A percentile compares a stretch with the other conserved stretches of the same genome.
phyloP scores from a whole-genome alignment of 2,888 invertebrate genomes.

The Galeruca laticollis region DNA sequence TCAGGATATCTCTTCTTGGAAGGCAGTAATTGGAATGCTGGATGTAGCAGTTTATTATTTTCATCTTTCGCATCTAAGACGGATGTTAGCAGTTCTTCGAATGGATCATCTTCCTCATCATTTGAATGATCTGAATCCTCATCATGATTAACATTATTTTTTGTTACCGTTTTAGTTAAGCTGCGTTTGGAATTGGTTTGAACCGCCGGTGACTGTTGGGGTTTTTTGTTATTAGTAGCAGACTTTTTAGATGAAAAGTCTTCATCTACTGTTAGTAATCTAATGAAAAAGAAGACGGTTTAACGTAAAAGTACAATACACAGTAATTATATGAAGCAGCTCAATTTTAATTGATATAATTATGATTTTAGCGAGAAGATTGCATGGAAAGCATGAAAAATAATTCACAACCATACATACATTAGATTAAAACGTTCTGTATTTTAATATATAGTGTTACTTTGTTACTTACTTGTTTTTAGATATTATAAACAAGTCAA shows the following conservation, averaged over 20 bases:
- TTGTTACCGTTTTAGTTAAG: slow-evolving; percentile 27
- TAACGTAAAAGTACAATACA: background rate
- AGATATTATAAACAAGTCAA: slow-evolving; percentile 82
- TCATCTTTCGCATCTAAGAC: slow-evolving; percentile 89
- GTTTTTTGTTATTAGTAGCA: slow-evolving; percentile 36
- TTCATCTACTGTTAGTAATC: slow-evolving; percentile 62
- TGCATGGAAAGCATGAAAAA: too few relatives aligned
- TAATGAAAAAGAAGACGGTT: slow-evolving; percentile 43
- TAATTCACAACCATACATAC: too few relatives aligned
- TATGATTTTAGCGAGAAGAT: too few relatives aligned
- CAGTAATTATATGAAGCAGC: too few relatives aligned
- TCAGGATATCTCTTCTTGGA: slow-evolving; percentile 94
- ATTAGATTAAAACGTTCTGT: too few relatives aligned
- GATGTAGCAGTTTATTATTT: slow-evolving; percentile 85
- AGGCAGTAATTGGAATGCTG: slow-evolving; percentile 91
- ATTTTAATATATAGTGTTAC: background rate
- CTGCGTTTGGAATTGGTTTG: slow-evolving; percentile 33
- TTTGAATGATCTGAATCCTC: slow-evolving; percentile 59
- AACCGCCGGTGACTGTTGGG: slow-evolving; percentile 7
- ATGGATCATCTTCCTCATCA: slow-evolving; percentile 66
- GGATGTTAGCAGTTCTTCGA: slow-evolving; percentile 90
- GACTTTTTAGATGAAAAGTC: slow-evolving; percentile 55
- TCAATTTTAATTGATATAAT: too few relatives aligned
- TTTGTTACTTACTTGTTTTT: slow-evolving; percentile 65
- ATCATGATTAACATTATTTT: slow-evolving; percentile 39